phyloP scores from a whole-genome alignment of 2,797 vertebrate species.

The Coluber constrictor region DNA sequence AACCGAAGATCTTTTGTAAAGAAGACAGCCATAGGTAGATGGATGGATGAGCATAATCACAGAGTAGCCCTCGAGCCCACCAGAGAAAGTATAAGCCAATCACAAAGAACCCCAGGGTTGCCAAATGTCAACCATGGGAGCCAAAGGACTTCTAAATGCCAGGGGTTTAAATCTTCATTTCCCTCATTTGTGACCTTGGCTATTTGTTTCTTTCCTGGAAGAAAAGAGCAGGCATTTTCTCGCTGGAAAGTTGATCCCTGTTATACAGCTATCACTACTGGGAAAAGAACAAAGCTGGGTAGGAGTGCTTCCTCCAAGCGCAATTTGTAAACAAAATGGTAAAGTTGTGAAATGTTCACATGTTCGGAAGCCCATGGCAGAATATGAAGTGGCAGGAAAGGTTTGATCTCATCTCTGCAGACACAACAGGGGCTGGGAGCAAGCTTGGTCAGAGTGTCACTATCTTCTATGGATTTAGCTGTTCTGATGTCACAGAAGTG shows the following conservation, averaged over 20 bases:
- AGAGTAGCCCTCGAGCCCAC: neutral
- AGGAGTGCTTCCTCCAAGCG: neutral
- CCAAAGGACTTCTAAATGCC: constrained; percentile 32
- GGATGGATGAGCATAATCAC: constrained; percentile 10
- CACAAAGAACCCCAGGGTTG: constrained; percentile 7
- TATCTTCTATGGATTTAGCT: neutral
- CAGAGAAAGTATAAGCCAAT: constrained; percentile 28
- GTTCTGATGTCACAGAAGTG: neutral
- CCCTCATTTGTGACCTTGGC: constrained; percentile 12
- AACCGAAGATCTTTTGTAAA: constrained; percentile 16
- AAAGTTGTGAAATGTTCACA: neutral
- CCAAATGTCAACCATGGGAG: constrained; percentile 6
- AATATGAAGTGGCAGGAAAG: neutral
- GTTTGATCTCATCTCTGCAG: neutral
- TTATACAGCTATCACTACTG: neutral
- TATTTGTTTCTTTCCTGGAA: constrained; percentile 28
- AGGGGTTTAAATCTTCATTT: constrained; percentile 36
- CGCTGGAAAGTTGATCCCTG: neutral
- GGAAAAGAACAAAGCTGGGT: neutral
- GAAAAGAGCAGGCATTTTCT: neutral
- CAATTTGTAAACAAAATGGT: neutral
- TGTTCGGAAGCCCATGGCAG: neutral
- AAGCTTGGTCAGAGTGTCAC: neutral
- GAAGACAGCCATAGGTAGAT: neutral
- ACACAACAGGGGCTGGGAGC: neutral